These are phyloP conservation scores for Tringa solitaria DNA, from an alignment of 2,113 vertebrate genomes.

Conservation along the genomic window DNA sequence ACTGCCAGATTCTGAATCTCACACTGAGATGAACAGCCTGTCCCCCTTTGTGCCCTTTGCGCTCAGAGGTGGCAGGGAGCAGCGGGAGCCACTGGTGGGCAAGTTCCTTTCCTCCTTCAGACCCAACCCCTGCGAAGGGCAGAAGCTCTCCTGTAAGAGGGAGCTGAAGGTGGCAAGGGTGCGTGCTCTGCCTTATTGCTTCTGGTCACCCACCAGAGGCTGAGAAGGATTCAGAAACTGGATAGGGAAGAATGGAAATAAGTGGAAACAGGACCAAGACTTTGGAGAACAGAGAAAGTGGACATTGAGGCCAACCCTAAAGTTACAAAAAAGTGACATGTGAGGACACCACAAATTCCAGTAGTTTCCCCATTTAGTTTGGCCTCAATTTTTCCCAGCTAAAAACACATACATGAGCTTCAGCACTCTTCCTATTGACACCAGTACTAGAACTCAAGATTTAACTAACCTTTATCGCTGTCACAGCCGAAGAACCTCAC, in stretches of 20 bases:
- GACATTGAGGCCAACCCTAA: neutral
- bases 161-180: neutral
- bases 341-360: neutral
- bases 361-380: neutral
- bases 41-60: fast-evolving
- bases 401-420: neutral
- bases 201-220: neutral
- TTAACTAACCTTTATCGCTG: neutral
- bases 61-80: neutral
- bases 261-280: neutral
- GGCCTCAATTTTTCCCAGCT: neutral
- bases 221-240: neutral
- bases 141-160: neutral
- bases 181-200: neutral
- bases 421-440: neutral
- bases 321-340: neutral
- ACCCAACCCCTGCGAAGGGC: neutral
- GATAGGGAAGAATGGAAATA: neutral
- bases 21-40: fast-evolving
- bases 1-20: neutral
- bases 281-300: neutral
- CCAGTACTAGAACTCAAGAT: neutral
- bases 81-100: neutral
- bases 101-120: neutral
- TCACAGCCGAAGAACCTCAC: neutral